A percentile compares a stretch with the other conserved stretches of the same genome.
Evolutionary conservation across 2,113 vertebrate species (phyloP).

Genomic region (Daboia siamensis): DNA sequence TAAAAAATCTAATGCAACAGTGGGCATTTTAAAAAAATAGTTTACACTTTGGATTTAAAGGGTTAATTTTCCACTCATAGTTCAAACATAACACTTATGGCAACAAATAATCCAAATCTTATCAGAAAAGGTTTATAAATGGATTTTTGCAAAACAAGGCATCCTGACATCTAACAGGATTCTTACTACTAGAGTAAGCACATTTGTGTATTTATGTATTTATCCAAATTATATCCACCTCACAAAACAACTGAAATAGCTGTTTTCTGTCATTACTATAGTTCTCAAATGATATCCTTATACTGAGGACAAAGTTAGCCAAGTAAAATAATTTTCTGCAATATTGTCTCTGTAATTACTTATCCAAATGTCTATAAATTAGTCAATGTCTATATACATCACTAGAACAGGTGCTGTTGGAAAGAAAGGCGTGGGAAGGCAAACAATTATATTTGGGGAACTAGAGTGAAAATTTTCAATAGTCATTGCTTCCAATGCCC

Average conservation of each 20-base stretch:
- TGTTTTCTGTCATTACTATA: slow-evolving; percentile 3
- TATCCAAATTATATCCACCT: not conserved
- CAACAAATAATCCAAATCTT: not conserved
- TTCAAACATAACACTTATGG: slow-evolving; percentile 15
- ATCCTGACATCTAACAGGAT: slow-evolving; percentile 30
- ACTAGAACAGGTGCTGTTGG: not conserved
- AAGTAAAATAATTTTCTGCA: not conserved
- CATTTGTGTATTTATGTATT: not conserved
- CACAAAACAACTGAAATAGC: not conserved
- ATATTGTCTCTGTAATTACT: not conserved
- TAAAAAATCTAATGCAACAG: not conserved
- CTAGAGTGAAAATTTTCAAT: not conserved
- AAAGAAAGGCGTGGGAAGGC: not conserved
- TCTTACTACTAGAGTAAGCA: slow-evolving; percentile 16
- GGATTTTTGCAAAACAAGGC: slow-evolving; percentile 23
- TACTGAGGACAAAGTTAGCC: not conserved
- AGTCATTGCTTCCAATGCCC: not conserved
- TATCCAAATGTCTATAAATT: not conserved
- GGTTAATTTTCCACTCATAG: slow-evolving; percentile 10
- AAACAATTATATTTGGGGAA: not conserved
- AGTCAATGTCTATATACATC: not conserved
- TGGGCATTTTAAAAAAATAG: not conserved
- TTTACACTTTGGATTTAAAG: slow-evolving; percentile 12
- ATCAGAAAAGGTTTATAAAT: not conserved
- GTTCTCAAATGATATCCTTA: not conserved